Percentiles rank a stretch among this genome's conserved stretches.
phyloP scores from a whole-genome alignment of 2,888 invertebrate genomes.

The Piscicola geometra region DNA sequence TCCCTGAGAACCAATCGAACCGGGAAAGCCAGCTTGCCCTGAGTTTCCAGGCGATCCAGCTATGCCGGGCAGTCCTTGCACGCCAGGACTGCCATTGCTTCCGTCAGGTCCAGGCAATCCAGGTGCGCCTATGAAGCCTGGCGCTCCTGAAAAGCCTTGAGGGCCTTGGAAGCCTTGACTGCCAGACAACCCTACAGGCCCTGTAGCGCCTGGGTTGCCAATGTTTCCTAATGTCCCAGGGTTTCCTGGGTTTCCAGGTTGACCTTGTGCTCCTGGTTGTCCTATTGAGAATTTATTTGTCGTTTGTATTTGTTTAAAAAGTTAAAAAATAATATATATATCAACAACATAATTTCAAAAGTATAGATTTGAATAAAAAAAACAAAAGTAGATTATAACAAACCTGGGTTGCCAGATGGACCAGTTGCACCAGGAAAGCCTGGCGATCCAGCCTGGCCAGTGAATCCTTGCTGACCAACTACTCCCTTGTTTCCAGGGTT shows the following conservation, averaged over 20 bases:
- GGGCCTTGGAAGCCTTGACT: too few species aligned
- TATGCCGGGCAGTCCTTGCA: slow-evolving; percentile 15
- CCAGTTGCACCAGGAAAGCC: slow-evolving; percentile 28
- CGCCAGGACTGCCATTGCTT: not conserved
- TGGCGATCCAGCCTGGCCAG: slow-evolving; percentile 4
- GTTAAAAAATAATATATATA: too few species aligned
- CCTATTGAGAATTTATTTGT: too few species aligned
- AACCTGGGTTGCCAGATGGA: not conserved
- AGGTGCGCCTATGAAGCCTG: too few species aligned
- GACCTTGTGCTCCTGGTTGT: too few species aligned
- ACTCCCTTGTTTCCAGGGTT: slow-evolving; percentile 5
- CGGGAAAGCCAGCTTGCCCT: not conserved
- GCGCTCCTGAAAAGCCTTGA: too few species aligned
- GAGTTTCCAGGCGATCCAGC: slow-evolving; percentile 20
- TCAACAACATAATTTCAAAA: too few species aligned
- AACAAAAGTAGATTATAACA: too few species aligned
- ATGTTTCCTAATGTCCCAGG: not conserved
- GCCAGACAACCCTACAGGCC: slow-evolving; percentile 20
- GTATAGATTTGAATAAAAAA: too few species aligned
- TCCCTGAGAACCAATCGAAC: slow-evolving; percentile 17
- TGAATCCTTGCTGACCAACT: not conserved
- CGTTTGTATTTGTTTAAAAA: too few species aligned
- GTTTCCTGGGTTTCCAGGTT: too few species aligned
- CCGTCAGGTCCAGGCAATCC: not conserved
- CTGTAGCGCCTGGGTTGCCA: slow-evolving; percentile 2